Percentiles rank a stretch among this genome's conserved stretches.
phyloP scores from a whole-genome alignment of 2,797 vertebrate species.

The Spinus pinus region DNA sequence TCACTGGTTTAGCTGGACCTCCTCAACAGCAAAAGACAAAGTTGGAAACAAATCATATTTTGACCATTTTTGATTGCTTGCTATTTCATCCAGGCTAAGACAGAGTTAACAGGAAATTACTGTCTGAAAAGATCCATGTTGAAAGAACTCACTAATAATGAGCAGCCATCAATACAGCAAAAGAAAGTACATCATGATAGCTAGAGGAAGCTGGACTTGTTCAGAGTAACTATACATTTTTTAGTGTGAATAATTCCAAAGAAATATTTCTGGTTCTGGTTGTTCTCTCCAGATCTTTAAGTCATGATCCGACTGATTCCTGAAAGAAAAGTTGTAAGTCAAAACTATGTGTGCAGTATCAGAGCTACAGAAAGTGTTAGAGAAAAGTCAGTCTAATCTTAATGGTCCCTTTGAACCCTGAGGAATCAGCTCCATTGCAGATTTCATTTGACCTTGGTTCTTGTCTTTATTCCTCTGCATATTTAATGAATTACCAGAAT shows the following conservation, averaged over 20 bases:
- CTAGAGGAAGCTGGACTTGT: not conserved
- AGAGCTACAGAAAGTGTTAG: not conserved
- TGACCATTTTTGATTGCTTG: not conserved
- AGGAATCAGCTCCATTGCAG: not conserved
- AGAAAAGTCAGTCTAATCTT: not conserved
- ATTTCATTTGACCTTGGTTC: not conserved
- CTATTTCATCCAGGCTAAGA: not conserved
- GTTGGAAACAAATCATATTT: not conserved
- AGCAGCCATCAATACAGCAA: not conserved
- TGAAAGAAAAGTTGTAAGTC: not conserved
- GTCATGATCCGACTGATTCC: not conserved
- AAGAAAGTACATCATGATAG: not conserved
- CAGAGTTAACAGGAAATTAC: not conserved
- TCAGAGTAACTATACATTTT: not conserved
- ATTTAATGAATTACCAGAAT: not conserved
- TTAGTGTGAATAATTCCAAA: not conserved
- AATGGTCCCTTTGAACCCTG: not conserved
- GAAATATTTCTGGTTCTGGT: not conserved
- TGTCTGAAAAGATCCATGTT: not conserved
- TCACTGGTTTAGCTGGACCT: not conserved
- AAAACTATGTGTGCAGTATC: not conserved
- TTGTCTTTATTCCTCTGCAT: not conserved
- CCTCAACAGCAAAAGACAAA: not conserved
- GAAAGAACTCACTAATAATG: not conserved
- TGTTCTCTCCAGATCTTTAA: not conserved